A percentile compares a stretch with the other conserved stretches of the same genome.
Conservation (phyloP, 2,888 invertebrate genomes). For the Perizoma affinitatum region DNA sequence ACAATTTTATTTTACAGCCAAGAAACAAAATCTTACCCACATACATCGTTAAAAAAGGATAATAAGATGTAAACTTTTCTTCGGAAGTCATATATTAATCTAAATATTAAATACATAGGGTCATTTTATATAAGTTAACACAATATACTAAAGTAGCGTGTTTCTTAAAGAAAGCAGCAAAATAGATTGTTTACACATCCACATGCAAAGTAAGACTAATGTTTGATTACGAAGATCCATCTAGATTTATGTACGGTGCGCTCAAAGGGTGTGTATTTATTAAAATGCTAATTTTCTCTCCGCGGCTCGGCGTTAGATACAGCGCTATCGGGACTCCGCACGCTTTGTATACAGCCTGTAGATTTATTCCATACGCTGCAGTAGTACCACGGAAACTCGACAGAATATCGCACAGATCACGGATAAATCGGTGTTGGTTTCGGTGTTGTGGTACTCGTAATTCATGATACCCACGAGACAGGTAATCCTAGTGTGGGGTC, state of each 20-base stretch:
- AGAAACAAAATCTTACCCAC: too few species aligned
- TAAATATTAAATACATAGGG: too few species aligned
- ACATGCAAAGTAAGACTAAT: conserved; percentile 74
- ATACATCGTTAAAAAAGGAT: too few species aligned
- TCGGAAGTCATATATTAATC: too few species aligned
- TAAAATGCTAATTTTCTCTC: conserved; percentile 83
- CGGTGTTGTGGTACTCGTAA: too few species aligned
- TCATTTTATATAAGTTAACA: too few species aligned
- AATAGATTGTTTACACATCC: conserved; percentile 41
- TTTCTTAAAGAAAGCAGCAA: conserved; percentile 9
- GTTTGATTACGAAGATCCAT: conserved; percentile 82
- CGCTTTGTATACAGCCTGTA: conserved; percentile 80
- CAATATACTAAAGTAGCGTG: background rate
- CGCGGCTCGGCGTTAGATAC: conserved; percentile 73
- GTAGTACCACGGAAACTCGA: conserved; percentile 58
- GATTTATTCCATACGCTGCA: conserved; percentile 78
- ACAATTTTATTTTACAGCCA: too few species aligned
- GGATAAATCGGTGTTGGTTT: too few species aligned
- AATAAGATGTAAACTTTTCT: too few species aligned
- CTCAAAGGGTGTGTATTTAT: conserved; percentile 84
- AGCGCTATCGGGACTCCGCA: conserved; percentile 75
- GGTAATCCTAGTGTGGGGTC: too few species aligned
- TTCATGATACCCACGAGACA: too few species aligned
- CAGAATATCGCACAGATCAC: conserved; percentile 1
- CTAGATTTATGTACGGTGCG: conserved; percentile 78